A percentile compares a stretch with the other conserved stretches of the same genome.
Evolutionary conservation across 2,113 vertebrate species (phyloP).

Genomic region (Garra rufa): DNA sequence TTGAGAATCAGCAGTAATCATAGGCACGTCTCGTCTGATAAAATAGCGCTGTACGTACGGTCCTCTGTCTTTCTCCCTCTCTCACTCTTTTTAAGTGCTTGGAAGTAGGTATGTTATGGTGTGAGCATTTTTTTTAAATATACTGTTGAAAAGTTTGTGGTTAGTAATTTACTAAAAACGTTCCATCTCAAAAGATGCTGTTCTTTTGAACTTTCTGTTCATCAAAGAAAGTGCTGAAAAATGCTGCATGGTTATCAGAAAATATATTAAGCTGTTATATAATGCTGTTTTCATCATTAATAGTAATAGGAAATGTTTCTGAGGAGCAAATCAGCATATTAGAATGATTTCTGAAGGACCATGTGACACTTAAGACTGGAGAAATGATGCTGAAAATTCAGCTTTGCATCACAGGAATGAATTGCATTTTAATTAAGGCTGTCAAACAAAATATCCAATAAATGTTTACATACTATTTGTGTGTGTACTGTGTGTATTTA

Average conservation of each 20-base stretch:
- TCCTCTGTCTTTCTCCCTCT: neutral
- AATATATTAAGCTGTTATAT: neutral
- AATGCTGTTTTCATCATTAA: no score
- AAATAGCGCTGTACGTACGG: conserved; percentile 8
- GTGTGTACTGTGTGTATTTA: no score
- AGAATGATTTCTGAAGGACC: no score
- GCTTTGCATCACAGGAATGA: no score
- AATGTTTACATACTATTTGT: no score
- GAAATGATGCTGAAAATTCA: no score
- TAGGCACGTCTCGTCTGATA: conserved; percentile 45
- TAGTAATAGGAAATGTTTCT: no score
- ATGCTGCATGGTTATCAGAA: neutral
- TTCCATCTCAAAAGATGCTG: neutral
- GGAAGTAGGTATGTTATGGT: neutral
- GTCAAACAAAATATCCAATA: no score
- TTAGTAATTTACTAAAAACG: neutral
- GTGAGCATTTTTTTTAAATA: neutral
- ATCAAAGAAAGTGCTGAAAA: neutral
- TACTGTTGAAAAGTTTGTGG: neutral
- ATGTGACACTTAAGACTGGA: no score
- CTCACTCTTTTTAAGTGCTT: neutral
- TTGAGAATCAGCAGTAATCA: conserved; percentile 42
- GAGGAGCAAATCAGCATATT: no score
- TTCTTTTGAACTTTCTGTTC: neutral
- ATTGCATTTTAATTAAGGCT: no score